phyloP scores from a whole-genome alignment of 2,888 invertebrate genomes.

The Dicranocentrus wangi region DNA sequence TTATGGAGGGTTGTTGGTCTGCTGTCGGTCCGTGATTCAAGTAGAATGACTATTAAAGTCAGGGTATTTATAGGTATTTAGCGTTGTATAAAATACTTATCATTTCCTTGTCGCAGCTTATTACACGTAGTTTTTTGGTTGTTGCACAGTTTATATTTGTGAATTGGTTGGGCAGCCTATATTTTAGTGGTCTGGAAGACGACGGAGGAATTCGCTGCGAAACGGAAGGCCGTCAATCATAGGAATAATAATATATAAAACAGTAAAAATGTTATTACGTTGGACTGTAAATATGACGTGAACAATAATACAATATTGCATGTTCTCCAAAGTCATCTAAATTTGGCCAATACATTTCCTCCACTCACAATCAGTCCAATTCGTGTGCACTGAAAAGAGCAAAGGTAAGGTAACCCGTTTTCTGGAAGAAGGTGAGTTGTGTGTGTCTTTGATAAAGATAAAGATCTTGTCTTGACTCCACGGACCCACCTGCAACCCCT shows the following conservation, averaged over 20 bases:
- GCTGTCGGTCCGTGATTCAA: no score
- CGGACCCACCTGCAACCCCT: slow-evolving; percentile 17
- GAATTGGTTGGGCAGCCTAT: neutral
- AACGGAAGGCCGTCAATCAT: slow-evolving; percentile 31
- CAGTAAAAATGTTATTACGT: neutral
- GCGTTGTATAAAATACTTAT: no score
- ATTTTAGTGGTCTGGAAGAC: neutral
- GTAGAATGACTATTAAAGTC: no score
- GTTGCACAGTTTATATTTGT: neutral
- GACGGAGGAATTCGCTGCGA: slow-evolving; percentile 10
- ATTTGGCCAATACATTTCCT: no score
- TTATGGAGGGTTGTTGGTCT: no score
- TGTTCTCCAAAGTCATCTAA: no score
- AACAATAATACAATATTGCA: slow-evolving; percentile 4
- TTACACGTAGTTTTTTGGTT: no score
- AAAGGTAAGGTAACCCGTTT: no score
- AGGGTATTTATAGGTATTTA: no score
- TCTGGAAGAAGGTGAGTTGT: neutral
- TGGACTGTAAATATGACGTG: slow-evolving; percentile 7
- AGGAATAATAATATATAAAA: neutral
- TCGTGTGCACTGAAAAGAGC: neutral
- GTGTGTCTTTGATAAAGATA: neutral
- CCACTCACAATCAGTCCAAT: no score
- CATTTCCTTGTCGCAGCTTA: no score
- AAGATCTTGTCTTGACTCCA: slow-evolving; percentile 18